phyloP scores from a whole-genome alignment of 1,140 invertebrate genomes.

The Penaeus vannamei region DNA sequence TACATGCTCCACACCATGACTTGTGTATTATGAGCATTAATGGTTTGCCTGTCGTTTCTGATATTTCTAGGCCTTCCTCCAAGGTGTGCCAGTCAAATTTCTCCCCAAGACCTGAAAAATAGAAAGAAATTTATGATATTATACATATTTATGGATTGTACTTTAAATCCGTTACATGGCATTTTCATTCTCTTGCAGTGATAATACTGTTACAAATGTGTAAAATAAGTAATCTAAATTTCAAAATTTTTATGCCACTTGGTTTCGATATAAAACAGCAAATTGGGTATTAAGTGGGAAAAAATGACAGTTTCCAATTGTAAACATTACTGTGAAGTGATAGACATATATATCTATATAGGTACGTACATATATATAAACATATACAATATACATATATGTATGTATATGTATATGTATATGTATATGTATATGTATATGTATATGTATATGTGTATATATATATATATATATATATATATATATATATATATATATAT shows the following conservation, averaged over 20 bases:
- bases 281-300: too few relatives aligned
- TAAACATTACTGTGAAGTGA: not conserved
- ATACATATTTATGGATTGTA: not conserved
- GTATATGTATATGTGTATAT: constrained; percentile 14
- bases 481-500: constrained; percentile 16
- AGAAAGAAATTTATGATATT: not conserved
- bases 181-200: too few relatives aligned
- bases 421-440: constrained; percentile 14
- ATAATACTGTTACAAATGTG: too few relatives aligned
- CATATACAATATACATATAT: too few relatives aligned
- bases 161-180: too few relatives aligned
- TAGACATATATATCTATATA: constrained; percentile 4
- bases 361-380: too few relatives aligned
- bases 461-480: constrained; percentile 16
- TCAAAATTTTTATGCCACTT: too few relatives aligned
- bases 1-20: constrained; percentile 59
- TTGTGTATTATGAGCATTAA: constrained; percentile 58
- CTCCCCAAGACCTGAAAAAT: constrained; percentile 49
- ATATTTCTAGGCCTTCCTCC: constrained; percentile 45
- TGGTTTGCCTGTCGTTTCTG: constrained; percentile 47
- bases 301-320: not conserved
- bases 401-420: constrained; percentile 13
- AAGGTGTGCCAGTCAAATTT: constrained; percentile 53
- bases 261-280: too few relatives aligned
- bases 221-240: too few relatives aligned